phyloP scores from a whole-genome alignment of 2,888 invertebrate species.

The Clunio marinus region DNA sequence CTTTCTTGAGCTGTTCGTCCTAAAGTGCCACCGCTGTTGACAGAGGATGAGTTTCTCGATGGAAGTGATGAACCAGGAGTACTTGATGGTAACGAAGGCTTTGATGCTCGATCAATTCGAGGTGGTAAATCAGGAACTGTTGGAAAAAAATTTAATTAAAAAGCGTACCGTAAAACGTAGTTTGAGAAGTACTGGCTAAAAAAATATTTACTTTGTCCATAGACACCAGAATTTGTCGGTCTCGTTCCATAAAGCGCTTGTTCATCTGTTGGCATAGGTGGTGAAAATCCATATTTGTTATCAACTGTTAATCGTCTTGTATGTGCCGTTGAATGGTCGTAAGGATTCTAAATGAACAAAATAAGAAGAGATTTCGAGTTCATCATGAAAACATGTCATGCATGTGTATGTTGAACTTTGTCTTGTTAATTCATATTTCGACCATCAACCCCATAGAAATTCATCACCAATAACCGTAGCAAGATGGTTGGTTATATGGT shows the following conservation, averaged over 20 bases:
- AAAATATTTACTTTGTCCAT: neutral
- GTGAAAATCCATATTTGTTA: conserved; percentile 63
- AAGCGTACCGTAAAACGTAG: too few species aligned
- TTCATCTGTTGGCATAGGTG: conserved; percentile 45
- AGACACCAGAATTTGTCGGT: conserved; percentile 41
- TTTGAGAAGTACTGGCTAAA: too few species aligned
- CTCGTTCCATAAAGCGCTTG: conserved; percentile 57
- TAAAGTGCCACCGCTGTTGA: conserved; percentile 45
- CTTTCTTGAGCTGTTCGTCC: conserved; percentile 63
- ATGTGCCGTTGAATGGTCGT: conserved; percentile 48
- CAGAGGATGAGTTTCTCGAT: conserved; percentile 22
- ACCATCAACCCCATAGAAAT: conserved; percentile 17
- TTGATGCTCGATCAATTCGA: conserved; percentile 70
- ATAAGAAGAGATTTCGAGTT: neutral
- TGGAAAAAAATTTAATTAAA: conserved; percentile 1
- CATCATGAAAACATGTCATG: neutral
- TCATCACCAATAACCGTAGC: conserved; percentile 14
- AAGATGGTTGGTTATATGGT: too few species aligned
- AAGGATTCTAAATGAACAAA: conserved; percentile 47
- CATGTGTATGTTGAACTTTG: neutral
- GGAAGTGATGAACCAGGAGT: conserved; percentile 55
- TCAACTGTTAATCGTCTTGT: conserved; percentile 53
- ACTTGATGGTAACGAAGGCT: conserved; percentile 55
- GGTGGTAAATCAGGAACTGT: conserved; percentile 78
- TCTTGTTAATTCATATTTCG: conserved; percentile 25